Evolutionary conservation across 2,797 vertebrate genomes (phyloP).

Genomic region (Heteromormyrus szaboi): DNA sequence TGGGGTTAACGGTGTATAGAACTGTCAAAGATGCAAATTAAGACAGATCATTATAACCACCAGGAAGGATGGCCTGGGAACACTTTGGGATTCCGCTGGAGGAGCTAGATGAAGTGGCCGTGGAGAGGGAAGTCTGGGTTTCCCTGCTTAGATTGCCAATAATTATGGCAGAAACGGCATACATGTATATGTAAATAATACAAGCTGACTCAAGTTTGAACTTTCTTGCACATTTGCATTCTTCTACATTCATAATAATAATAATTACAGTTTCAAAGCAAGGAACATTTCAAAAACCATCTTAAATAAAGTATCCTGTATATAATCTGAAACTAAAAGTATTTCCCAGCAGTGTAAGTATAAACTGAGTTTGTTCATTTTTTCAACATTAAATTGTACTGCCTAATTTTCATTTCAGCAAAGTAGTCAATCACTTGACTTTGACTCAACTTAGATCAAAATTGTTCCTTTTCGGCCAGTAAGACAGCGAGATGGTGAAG

Average conservation of each 20-base stretch:
- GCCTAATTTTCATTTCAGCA: neutral
- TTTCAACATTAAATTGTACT: neutral
- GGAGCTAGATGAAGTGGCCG: no score
- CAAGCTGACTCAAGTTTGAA: neutral
- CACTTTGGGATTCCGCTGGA: no score
- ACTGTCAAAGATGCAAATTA: no score
- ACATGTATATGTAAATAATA: neutral
- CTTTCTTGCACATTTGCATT: neutral
- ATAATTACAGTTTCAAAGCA: neutral
- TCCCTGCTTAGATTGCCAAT: no score
- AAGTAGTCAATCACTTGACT: conserved; percentile 12
- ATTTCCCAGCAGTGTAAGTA: neutral
- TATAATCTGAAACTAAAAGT: neutral
- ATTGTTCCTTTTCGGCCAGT: neutral
- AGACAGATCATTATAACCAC: no score
- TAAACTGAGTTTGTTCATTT: neutral
- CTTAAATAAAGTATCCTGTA: neutral
- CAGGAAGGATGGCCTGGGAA: no score
- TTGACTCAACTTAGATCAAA: conserved; percentile 5
- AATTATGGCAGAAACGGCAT: neutral
- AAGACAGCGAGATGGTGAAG: conserved; percentile 21
- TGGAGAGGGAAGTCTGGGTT: no score
- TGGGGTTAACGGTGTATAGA: no score
- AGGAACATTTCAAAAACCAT: neutral
- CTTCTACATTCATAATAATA: neutral